phyloP scores from a whole-genome alignment of 2,797 vertebrate genomes.

The Xenopus petersii region DNA sequence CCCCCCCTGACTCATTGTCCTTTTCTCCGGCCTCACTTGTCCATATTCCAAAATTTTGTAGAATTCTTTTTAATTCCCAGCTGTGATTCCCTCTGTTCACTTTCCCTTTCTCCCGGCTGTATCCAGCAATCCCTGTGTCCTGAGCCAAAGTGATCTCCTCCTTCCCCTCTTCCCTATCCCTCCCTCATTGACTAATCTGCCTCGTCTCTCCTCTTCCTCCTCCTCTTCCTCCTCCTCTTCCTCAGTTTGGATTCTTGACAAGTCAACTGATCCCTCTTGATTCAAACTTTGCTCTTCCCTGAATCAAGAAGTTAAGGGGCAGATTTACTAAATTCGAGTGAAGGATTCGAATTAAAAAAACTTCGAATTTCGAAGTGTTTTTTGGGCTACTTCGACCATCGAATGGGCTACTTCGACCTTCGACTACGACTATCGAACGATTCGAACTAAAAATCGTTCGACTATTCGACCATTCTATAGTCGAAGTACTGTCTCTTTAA shows the following conservation, averaged over 20 bases:
- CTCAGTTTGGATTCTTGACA: slow-evolving; percentile 13
- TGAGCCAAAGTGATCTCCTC: background rate
- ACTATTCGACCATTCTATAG: too few relatives aligned
- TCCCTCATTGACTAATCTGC: background rate
- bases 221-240: slow-evolving; percentile 9
- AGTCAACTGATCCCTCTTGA: slow-evolving; percentile 7
- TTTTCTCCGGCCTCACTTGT: background rate
- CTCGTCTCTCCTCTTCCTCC: background rate
- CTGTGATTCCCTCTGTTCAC: background rate
- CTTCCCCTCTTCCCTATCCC: background rate
- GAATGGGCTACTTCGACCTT: too few relatives aligned
- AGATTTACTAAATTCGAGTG: too few relatives aligned
- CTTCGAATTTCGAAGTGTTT: too few relatives aligned
- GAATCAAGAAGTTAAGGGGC: background rate
- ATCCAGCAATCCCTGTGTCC: background rate
- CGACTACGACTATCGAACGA: too few relatives aligned
- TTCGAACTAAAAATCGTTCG: too few relatives aligned
- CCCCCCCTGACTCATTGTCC: background rate
- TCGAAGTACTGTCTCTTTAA: too few relatives aligned
- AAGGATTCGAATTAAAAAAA: too few relatives aligned
- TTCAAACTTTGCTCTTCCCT: background rate
- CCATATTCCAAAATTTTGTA: background rate
- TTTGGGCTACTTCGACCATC: too few relatives aligned
- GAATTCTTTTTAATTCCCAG: background rate
- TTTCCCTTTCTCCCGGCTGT: background rate